These are phyloP conservation scores for Cyaniris semiargus DNA, from an alignment of 2,888 invertebrate genomes.

Conservation along the genomic window DNA sequence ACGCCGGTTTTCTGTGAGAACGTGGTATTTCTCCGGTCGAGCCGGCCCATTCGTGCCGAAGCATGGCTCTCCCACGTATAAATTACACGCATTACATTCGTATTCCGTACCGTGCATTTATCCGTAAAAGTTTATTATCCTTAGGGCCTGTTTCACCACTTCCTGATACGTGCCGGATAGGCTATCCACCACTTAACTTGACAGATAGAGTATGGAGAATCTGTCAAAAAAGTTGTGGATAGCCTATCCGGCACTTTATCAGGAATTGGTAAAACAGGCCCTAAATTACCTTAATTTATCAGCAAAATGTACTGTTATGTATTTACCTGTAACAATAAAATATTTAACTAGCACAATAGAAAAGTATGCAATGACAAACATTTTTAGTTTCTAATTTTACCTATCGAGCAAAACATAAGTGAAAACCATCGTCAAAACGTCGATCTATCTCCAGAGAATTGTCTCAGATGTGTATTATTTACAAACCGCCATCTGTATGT, in stretches of 20 bases:
- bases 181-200: no score
- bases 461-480: neutral
- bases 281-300: neutral
- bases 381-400: neutral
- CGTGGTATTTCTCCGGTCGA: no score
- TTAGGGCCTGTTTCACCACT: no score
- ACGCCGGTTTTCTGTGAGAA: no score
- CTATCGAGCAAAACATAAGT: neutral
- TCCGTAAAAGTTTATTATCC: neutral
- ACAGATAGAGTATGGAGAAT: no score
- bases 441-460: neutral
- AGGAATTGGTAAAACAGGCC: no score
- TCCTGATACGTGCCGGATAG: no score
- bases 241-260: no score
- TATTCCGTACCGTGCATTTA: neutral
- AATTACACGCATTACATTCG: no score
- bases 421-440: neutral
- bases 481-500: slow-evolving; percentile 1
- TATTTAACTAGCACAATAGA: neutral
- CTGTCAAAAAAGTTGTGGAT: no score
- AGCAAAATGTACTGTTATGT: neutral
- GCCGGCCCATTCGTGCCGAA: no score
- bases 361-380: neutral
- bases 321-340: slow-evolving; percentile 11
- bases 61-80: no score